A percentile compares a stretch with the other conserved stretches of the same genome.
phyloP scores from a whole-genome alignment of 1,140 invertebrate genomes.

The Caenorhabditis tropicalis region DNA sequence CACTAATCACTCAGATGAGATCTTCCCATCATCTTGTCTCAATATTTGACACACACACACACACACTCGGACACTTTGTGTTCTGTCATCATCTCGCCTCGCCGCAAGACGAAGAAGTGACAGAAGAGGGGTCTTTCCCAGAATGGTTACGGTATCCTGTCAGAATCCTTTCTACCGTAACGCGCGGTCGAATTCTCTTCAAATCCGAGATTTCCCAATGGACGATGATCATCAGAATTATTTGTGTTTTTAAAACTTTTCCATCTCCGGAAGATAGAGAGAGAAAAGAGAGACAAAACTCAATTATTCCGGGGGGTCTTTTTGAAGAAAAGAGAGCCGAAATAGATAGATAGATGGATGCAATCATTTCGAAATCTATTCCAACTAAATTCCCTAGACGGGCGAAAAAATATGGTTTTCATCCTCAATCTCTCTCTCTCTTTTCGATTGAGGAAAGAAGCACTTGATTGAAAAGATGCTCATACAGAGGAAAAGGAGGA shows the following conservation, averaged over 20 bases:
- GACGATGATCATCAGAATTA: not conserved
- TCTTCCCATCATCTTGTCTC: not conserved
- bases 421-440: no score
- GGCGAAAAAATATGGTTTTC: constrained; percentile 23
- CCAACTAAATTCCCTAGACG: not conserved
- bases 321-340: no score
- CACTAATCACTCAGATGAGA: constrained; percentile 21
- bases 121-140: no score
- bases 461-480: constrained; percentile 28
- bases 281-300: not conserved
- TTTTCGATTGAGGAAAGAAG: no score
- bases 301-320: not conserved
- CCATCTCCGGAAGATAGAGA: no score
- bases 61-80: no score
- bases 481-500: not conserved
- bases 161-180: no score
- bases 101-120: not conserved
- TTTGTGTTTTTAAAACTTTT: not conserved
- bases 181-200: no score
- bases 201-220: not conserved
- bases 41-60: constrained; percentile 1
- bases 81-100: not conserved
- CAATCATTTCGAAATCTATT: not conserved
- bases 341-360: not conserved
- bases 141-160: no score